phyloP scores from a whole-genome alignment of 2,113 vertebrate genomes.

The Rousettus leschenaultii region DNA sequence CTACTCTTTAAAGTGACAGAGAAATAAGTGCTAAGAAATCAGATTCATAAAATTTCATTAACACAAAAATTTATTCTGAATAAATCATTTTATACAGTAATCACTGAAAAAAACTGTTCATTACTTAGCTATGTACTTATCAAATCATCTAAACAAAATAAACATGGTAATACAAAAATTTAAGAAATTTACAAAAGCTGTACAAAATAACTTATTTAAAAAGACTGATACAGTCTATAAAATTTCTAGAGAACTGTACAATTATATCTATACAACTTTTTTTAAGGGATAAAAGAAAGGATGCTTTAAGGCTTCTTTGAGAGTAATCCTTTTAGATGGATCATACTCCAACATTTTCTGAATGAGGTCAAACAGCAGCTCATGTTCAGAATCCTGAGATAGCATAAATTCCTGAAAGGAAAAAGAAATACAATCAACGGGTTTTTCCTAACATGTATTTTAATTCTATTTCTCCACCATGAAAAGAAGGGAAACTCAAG shows the following conservation, averaged over 20 bases:
- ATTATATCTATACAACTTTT: neutral
- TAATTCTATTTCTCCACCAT: neutral
- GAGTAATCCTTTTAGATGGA: slow-evolving; percentile 84
- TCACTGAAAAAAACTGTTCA: slow-evolving; percentile 4
- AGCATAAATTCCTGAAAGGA: slow-evolving; percentile 86
- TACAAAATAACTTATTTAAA: slow-evolving; percentile 73
- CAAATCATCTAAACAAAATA: slow-evolving; percentile 48
- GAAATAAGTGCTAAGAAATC: neutral
- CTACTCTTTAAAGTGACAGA: neutral
- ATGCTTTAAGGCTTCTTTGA: slow-evolving; percentile 87
- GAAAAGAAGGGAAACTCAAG: neutral
- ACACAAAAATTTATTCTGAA: slow-evolving; percentile 60
- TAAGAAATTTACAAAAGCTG: slow-evolving; percentile 66
- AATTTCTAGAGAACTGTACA: slow-evolving; percentile 68
- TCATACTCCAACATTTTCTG: slow-evolving; percentile 91
- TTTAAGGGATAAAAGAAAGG: slow-evolving; percentile 84
- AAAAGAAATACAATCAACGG: neutral
- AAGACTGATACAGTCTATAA: slow-evolving; percentile 85
- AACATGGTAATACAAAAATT: slow-evolving; percentile 65
- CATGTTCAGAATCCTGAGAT: slow-evolving; percentile 84
- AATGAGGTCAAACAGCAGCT: slow-evolving; percentile 89
- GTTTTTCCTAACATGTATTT: neutral
- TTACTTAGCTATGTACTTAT: slow-evolving; percentile 52
- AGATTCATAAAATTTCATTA: neutral
- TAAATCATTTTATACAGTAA: slow-evolving; percentile 34